These are phyloP conservation scores for Xestia c-nigrum DNA, from an alignment of 2,888 invertebrate genomes.

Conservation along the genomic window DNA sequence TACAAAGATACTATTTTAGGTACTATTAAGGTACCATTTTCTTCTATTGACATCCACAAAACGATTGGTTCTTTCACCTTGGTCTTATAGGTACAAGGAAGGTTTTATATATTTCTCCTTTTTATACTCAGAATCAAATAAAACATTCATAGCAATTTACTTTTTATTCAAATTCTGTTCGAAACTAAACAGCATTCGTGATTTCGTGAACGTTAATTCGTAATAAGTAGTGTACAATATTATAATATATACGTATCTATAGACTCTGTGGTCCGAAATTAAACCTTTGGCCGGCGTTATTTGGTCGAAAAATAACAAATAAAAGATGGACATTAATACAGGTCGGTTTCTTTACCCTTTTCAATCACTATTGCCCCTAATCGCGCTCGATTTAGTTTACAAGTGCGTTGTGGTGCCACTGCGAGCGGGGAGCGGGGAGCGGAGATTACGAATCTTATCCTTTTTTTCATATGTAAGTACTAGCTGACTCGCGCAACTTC, in stretches of 20 bases:
- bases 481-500: no score
- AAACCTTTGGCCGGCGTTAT: slow-evolving; percentile 72
- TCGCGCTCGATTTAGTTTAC: slow-evolving; percentile 85
- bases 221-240: slow-evolving; percentile 66
- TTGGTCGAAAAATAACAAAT: slow-evolving; percentile 77
- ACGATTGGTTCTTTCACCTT: neutral
- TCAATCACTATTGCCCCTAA: slow-evolving; percentile 90
- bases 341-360: slow-evolving; percentile 86
- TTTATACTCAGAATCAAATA: neutral
- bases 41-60: neutral
- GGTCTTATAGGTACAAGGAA: neutral
- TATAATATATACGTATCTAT: slow-evolving; percentile 66
- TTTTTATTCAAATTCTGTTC: slow-evolving; percentile 25
- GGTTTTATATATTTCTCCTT: neutral
- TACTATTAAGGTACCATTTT: neutral
- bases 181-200: slow-evolving; percentile 44
- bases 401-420: slow-evolving; percentile 67
- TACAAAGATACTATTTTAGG: no score
- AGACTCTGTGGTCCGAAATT: slow-evolving; percentile 66
- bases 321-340: slow-evolving; percentile 78
- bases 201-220: slow-evolving; percentile 58
- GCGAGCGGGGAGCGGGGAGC: slow-evolving; percentile 60
- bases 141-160: slow-evolving; percentile 21
- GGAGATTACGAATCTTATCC: neutral
- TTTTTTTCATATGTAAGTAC: neutral